A percentile compares a stretch with the other conserved stretches of the same genome.
Evolutionary conservation across 2,797 vertebrate genomes (phyloP).

Genomic region (Periparus ater): DNA sequence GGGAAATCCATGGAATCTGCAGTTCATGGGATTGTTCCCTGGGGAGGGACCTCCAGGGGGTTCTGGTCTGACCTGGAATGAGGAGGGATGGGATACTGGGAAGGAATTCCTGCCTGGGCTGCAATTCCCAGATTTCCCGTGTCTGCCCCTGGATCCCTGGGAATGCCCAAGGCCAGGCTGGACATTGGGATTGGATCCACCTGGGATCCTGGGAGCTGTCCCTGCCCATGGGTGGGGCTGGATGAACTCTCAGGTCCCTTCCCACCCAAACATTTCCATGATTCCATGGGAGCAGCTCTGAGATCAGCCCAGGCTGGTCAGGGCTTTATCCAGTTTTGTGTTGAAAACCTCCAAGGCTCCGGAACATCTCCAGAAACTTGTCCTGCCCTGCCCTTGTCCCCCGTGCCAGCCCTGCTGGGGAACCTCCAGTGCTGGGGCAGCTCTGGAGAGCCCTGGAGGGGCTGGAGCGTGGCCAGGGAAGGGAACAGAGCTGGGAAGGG

Average conservation of each 20-base stretch:
- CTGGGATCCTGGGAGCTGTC: neutral
- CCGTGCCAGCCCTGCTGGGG: neutral
- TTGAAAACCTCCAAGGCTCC: neutral
- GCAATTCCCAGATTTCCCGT: neutral
- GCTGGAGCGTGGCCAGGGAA: neutral
- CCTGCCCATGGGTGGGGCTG: neutral
- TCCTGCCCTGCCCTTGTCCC: neutral
- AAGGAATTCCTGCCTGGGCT: neutral
- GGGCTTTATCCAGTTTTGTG: neutral
- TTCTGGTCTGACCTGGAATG: neutral
- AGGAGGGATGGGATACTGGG: accelerated
- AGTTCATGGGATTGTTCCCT: accelerated
- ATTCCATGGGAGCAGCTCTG: neutral
- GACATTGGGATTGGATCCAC: neutral
- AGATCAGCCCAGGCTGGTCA: neutral
- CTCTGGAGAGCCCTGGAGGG: neutral
- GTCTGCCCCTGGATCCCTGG: neutral
- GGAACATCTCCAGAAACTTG: neutral
- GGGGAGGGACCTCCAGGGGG: neutral
- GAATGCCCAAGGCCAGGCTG: neutral
- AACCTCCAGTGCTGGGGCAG: neutral
- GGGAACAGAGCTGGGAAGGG: neutral
- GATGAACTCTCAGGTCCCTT: neutral
- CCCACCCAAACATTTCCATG: neutral
- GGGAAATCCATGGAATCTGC: accelerated